These are phyloP conservation scores for Noctua fimbriata DNA, from an alignment of 2,888 invertebrate species.

Conservation along the genomic window DNA sequence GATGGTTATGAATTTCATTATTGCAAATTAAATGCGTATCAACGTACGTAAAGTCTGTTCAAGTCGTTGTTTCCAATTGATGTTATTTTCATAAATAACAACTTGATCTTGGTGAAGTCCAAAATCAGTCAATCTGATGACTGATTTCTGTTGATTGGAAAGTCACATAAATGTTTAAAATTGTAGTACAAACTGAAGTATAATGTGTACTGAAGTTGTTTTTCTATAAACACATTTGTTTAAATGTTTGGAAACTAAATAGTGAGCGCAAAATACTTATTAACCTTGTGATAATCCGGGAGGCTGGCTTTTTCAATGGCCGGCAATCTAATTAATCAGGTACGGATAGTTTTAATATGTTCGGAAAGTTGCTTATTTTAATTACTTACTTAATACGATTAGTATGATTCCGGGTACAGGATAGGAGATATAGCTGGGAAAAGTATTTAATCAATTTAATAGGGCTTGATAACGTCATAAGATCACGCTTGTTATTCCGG, in stretches of 20 bases:
- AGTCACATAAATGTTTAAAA: not conserved
- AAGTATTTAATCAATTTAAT: not conserved
- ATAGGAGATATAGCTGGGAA: not conserved
- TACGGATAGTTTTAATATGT: slow-evolving; percentile 13
- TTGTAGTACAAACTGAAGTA: not conserved
- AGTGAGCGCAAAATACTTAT: not conserved
- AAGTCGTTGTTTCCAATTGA: not conserved
- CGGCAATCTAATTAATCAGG: slow-evolving; percentile 33
- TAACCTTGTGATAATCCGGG: slow-evolving; percentile 2
- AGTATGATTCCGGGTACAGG: not conserved
- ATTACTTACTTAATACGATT: not conserved
- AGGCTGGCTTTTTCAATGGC: not conserved
- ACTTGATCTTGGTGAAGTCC: not conserved
- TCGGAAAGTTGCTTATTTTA: slow-evolving; percentile 2
- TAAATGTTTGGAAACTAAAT: not conserved
- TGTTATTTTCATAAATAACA: not conserved
- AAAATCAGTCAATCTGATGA: too few species aligned
- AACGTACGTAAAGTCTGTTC: not conserved
- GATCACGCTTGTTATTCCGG: not conserved
- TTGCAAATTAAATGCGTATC: slow-evolving; percentile 13
- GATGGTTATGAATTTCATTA: not conserved
- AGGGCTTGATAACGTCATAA: not conserved
- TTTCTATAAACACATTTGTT: not conserved
- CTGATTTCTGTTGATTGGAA: not conserved
- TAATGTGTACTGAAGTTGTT: too few species aligned